Evolutionary conservation across 2,888 invertebrate genomes (phyloP), one percentile per base, ranked within the genome.

Genomic region (Neria commutata): DNA sequence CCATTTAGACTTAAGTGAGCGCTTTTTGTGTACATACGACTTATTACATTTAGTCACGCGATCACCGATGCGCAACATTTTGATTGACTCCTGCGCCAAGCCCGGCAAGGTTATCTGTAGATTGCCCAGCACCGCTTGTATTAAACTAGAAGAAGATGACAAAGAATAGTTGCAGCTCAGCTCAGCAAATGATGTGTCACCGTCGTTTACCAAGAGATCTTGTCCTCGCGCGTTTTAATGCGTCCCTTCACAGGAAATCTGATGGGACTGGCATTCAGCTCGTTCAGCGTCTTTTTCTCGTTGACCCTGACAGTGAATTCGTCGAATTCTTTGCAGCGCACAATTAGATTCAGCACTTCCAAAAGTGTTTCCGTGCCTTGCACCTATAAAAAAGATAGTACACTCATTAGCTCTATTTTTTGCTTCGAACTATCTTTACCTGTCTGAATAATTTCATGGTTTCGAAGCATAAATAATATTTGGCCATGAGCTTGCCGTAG

Each of bases 161-260:
- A 40, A n/a, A 16, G 16, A 6, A 40, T 40, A 17, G 40, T n/a
- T 6, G 17, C n/a, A 16, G 8, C 5, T 40, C n/a, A 46, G 11
- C 2, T 10, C 6, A 6, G n/a, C 40, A 3, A 51, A 46, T 40
- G 19, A 67, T 77, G n/a, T n/a, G n/a, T n/a, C n/a, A n/a, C n/a
- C n/a, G n/a, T n/a, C n/a, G n/a, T n/a, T 83, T 83, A 89, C 89
- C 89, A 89, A 73, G 88, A 90, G n/a, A 91, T 84, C 81, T 92
- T 92, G 88, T 90, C 89, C 68, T 88, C 87, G 53, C 85, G 81
- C 1, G 87, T 88, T 72, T 84, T 88, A 46, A 92, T 89, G 78
- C 86, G 88, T 46, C 91, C 91, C 63, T 85, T 84, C 77, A 91
- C 83, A 1, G 90, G 89, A 79, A 86, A 91, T 8, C 91, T 83